Evolutionary conservation across 1,140 invertebrate species (phyloP), one percentile per base, ranked within the genome.

Genomic region (Xylocopa sonorina): DNA sequence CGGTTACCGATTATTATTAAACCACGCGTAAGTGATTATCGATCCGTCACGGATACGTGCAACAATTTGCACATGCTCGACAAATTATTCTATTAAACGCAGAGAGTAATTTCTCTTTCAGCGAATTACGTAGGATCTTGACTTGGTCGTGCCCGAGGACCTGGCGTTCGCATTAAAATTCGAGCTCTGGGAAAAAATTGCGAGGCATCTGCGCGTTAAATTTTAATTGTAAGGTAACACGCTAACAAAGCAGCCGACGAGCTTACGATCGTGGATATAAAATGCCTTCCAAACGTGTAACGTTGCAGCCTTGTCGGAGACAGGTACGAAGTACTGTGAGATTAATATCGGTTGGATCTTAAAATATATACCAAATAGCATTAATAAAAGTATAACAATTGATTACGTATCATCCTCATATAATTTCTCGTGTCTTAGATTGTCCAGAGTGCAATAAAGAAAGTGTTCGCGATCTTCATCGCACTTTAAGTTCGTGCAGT

Each of bases 401-500:
- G 21, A 41, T 41, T 41, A 24, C 4, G 14, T 10, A 14, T 38
- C 38, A 38, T 38, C 38, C 38, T n/a, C n/a, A n/a, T n/a, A n/a
- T n/a, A n/a, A n/a, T n/a, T n/a, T n/a, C n/a, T n/a, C n/a, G n/a
- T n/a, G n/a, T n/a, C n/a, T n/a, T n/a, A n/a, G n/a, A n/a, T n/a
- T n/a, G n/a, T n/a, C n/a, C n/a, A n/a, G n/a, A n/a, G n/a, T n/a
- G n/a, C n/a, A 38, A 4, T 3, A 34, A 7, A 34, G 32, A 38
- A 34, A 60, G 7, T 34, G 12, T 60, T 62, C 4, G 10, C 34
- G 51, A 57, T 34, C 5, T 38, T 38, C 6, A 9, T 21, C 29
- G 46, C 24, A 50, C 14, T 51, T 71, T 62, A 10, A 27, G 24
- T 4, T 16, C 78, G 12, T 85, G 86, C 21, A 93, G 62, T 27